A percentile compares a stretch with the other conserved stretches of the same genome.
Evolutionary conservation across 2,113 vertebrate genomes (phyloP).

Genomic region (Oryzias celebensis): DNA sequence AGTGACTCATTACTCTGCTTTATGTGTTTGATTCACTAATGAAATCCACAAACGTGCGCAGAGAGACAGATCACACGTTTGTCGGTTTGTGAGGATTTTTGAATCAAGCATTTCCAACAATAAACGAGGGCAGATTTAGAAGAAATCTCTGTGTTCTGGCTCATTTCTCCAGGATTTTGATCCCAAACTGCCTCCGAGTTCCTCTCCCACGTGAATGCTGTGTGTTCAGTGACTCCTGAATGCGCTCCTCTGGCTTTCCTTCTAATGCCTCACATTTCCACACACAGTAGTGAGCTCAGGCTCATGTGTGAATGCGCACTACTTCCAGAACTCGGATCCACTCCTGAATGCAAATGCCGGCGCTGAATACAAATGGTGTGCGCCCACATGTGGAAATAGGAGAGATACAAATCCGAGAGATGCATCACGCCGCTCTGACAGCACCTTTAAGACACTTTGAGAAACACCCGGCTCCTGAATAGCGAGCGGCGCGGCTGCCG

Average conservation of each 20-base stretch:
- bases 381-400: conserved; percentile 55
- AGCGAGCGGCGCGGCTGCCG: conserved; percentile 22
- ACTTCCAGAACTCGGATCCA: conserved; percentile 33
- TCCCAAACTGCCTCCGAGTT: too few species aligned
- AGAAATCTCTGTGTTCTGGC: too few species aligned
- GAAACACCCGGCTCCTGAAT: conserved; percentile 56
- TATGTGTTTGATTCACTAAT: too few species aligned
- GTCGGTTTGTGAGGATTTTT: too few species aligned
- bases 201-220: too few species aligned
- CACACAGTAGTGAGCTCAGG: conserved; percentile 1
- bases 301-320: conserved; percentile 26
- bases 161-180: too few species aligned
- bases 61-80: too few species aligned
- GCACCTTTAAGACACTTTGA: conserved; percentile 69
- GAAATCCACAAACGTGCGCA: too few species aligned
- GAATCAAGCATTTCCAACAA: too few species aligned
- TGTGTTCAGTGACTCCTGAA: not conserved
- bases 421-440: conserved; percentile 66
- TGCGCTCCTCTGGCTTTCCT: conserved; percentile 18
- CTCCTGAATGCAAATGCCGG: conserved; percentile 38
- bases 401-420: conserved; percentile 59
- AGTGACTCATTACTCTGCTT: too few species aligned
- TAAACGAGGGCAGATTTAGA: too few species aligned
- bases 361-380: conserved; percentile 54
- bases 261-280: conserved; percentile 46